A percentile compares a stretch with the other conserved stretches of the same genome.
Conservation (phyloP, 2,797 vertebrate genomes). For the Gymnocypris eckloni region DNA sequence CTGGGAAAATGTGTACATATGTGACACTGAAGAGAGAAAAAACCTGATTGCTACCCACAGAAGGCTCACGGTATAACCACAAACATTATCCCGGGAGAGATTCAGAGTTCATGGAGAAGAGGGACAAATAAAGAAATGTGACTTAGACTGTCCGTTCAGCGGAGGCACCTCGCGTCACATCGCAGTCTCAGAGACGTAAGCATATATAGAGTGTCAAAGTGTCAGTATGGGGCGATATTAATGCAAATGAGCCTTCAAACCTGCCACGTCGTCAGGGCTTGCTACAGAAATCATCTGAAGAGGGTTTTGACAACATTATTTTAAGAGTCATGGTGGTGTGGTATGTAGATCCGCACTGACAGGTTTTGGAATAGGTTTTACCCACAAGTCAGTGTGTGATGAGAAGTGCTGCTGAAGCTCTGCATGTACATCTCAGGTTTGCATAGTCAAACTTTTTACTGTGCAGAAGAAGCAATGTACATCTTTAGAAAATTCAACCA, state of each 20-base stretch:
- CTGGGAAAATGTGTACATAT: background rate
- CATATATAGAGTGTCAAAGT: constrained; percentile 28
- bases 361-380: constrained; percentile 41
- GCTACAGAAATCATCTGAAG: constrained; percentile 5
- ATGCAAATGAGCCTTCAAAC: constrained; percentile 22
- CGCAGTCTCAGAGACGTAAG: background rate
- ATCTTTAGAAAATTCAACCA: constrained; percentile 6
- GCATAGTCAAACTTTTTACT: background rate
- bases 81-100: background rate
- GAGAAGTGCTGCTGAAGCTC: background rate
- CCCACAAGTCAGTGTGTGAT: background rate
- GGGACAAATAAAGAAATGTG: background rate
- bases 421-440: background rate
- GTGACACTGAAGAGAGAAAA: background rate
- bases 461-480: background rate
- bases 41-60: background rate
- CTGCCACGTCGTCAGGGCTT: background rate
- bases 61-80: background rate
- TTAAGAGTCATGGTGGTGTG: constrained; percentile 19
- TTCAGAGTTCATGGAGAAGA: background rate
- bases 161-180: background rate
- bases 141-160: background rate
- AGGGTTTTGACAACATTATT: constrained; percentile 37
- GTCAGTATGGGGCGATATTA: constrained; percentile 19
- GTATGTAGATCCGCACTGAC: background rate